A percentile compares a stretch with the other conserved stretches of the same genome.
phyloP scores from a whole-genome alignment of 2,888 invertebrate species.

The Dusona sp. region DNA sequence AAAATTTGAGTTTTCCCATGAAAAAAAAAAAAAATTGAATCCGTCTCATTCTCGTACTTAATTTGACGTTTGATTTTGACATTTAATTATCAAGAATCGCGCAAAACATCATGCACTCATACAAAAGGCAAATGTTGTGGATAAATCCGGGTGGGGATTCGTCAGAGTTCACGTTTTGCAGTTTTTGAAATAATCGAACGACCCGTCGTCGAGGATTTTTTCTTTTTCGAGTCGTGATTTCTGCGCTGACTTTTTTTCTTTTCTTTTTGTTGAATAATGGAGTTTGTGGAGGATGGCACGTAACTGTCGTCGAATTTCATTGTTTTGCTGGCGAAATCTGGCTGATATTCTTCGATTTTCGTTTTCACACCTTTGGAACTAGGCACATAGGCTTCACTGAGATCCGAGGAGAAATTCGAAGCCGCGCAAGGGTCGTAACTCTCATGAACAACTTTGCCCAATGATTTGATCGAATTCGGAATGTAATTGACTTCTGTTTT shows the following conservation, averaged over 20 bases:
- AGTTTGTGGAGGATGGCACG: slow-evolving; percentile 74
- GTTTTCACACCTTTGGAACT: slow-evolving; percentile 74
- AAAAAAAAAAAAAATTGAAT: neutral
- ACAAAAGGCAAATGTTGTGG: neutral
- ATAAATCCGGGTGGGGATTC: slow-evolving; percentile 43
- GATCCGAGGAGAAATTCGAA: slow-evolving; percentile 50
- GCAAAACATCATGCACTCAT: neutral
- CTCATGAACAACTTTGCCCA: slow-evolving; percentile 68
- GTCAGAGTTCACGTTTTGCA: slow-evolving; percentile 63
- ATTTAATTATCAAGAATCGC: neutral
- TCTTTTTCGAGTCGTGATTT: slow-evolving; percentile 40
- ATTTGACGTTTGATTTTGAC: neutral
- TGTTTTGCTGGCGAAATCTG: slow-evolving; percentile 76
- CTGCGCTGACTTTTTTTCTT: slow-evolving; percentile 49
- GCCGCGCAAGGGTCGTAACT: slow-evolving; percentile 74
- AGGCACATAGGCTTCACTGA: slow-evolving; percentile 75
- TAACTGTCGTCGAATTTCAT: slow-evolving; percentile 79
- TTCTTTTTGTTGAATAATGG: neutral
- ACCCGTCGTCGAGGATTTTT: slow-evolving; percentile 47
- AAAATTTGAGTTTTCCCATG: neutral
- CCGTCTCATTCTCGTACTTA: neutral
- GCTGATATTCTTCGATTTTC: slow-evolving; percentile 77
- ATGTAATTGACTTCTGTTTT: slow-evolving; percentile 70
- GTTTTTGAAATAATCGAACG: slow-evolving; percentile 52
- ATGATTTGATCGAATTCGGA: slow-evolving; percentile 75